These are phyloP conservation scores for Gastrophryne carolinensis DNA, from an alignment of 2,797 vertebrate genomes.

Conservation along the genomic window DNA sequence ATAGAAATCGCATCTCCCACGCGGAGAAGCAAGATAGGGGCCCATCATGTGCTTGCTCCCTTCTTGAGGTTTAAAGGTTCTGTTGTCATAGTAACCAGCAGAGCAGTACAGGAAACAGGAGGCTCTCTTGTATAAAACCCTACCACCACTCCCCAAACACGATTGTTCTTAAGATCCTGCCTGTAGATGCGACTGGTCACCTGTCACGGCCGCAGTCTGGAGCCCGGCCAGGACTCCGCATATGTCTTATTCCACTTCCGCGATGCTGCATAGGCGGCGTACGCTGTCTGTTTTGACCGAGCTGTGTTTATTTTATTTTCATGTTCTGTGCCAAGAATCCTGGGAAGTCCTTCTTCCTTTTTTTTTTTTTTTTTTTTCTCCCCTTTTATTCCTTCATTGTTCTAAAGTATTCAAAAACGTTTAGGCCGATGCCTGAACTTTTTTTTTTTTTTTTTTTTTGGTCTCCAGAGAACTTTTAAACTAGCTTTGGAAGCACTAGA, in stretches of 20 bases:
- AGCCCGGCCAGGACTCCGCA: background rate
- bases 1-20: background rate
- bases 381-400: background rate
- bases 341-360: too few species aligned
- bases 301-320: background rate
- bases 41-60: background rate
- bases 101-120: background rate
- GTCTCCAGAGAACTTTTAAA: too few species aligned
- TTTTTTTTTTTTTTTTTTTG: background rate
- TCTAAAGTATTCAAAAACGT: background rate
- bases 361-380: background rate
- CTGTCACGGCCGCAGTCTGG: background rate
- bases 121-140: background rate
- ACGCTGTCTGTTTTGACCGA: background rate
- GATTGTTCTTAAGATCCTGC: background rate
- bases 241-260: background rate
- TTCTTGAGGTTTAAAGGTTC: background rate
- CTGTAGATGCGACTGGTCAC: background rate
- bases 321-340: background rate
- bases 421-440: too few species aligned
- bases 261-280: background rate
- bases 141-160: background rate
- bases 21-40: background rate
- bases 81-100: background rate
- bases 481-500: too few species aligned